Conservation (phyloP, 1,140 invertebrate genomes). For the Ips typographus region DNA sequence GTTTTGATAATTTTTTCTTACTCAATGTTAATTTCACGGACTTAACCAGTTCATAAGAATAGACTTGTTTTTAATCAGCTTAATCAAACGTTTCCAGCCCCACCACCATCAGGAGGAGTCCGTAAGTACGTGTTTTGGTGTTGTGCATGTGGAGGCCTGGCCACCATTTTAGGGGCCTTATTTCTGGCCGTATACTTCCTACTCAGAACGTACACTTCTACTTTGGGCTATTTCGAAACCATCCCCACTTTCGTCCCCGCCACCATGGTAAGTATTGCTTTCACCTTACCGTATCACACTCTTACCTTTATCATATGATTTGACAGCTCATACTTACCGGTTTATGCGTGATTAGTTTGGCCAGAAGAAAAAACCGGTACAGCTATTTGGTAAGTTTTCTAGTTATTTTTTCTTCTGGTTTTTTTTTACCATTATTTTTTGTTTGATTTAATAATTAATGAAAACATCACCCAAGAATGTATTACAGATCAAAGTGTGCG, state of each 20-base stretch:
- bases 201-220: conserved; percentile 75
- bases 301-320: conserved; percentile 29
- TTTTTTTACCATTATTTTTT: conserved; percentile 12
- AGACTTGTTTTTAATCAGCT: no score
- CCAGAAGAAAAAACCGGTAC: conserved; percentile 79
- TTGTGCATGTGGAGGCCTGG: conserved; percentile 70
- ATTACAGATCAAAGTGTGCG: conserved; percentile 81
- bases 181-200: conserved; percentile 77
- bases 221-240: conserved; percentile 80
- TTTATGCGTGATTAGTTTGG: conserved; percentile 80
- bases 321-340: conserved; percentile 80
- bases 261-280: conserved; percentile 63
- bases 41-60: no score
- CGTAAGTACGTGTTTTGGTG: conserved; percentile 77
- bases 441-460: conserved; percentile 21
- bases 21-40: no score
- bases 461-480: conserved; percentile 33
- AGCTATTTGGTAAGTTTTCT: conserved; percentile 74
- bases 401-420: conserved; percentile 8
- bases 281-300: neutral
- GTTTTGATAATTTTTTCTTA: neutral
- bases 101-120: conserved; percentile 52
- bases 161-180: conserved; percentile 70
- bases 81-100: conserved; percentile 42
- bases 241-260: conserved; percentile 81